phyloP scores from a whole-genome alignment of 2,113 vertebrate species.

The Taxidea taxus region DNA sequence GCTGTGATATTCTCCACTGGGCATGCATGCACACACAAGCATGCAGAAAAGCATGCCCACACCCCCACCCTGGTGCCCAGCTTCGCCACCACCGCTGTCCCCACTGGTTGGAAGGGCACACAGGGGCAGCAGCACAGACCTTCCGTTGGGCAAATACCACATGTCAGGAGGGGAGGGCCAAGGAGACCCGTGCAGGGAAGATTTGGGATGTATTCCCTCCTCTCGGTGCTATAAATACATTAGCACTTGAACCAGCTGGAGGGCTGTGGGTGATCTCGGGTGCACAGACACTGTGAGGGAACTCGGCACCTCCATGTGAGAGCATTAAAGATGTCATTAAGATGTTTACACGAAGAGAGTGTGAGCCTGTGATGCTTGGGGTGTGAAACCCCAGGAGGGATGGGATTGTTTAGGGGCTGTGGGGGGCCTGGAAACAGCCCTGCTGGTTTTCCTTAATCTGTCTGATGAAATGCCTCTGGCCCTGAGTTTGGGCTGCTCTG shows the following conservation, averaged over 20 bases:
- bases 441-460: background rate
- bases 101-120: background rate
- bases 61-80: background rate
- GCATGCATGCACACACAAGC: background rate
- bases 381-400: background rate
- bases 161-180: background rate
- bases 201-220: constrained; percentile 35
- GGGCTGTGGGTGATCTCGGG: constrained; percentile 51
- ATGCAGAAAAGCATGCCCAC: background rate
- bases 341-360: constrained; percentile 55
- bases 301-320: constrained; percentile 53
- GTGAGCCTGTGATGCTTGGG: constrained; percentile 34
- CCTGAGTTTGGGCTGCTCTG: background rate
- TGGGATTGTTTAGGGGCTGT: background rate
- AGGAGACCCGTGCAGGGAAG: background rate
- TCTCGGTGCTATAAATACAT: constrained; percentile 56
- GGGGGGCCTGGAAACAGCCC: background rate
- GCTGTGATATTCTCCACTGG: background rate
- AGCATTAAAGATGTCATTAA: constrained; percentile 74
- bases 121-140: background rate
- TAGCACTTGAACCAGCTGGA: constrained; percentile 47
- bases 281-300: constrained; percentile 63
- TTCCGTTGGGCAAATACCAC: background rate
- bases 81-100: background rate
- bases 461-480: background rate